Conservation (phyloP, 2,888 invertebrate species). For the Drosophila atripex region DNA sequence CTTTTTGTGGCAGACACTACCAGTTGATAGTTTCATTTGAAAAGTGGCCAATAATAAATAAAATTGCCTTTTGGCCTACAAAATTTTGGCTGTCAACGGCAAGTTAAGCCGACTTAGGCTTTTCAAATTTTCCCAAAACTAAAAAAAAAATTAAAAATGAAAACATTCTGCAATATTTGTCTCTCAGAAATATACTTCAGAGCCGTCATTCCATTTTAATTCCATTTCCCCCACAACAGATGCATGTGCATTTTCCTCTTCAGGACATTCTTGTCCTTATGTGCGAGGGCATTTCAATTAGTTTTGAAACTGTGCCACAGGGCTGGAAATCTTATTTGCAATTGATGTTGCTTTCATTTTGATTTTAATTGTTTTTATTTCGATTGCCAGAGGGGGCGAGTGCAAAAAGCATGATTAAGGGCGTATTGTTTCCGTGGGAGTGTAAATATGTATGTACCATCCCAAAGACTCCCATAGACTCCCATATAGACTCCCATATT, state of each 20-base stretch:
- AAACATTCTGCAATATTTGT: constrained; percentile 21
- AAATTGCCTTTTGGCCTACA: constrained; percentile 37
- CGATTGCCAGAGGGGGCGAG: constrained; percentile 29
- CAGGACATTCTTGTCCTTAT: not conserved
- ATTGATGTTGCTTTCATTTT: constrained; percentile 15
- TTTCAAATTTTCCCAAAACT: constrained; percentile 11
- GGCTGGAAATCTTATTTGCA: constrained; percentile 37
- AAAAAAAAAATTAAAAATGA: not conserved
- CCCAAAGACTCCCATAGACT: too few species aligned
- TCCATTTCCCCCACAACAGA: not conserved
- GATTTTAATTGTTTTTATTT: constrained; percentile 56
- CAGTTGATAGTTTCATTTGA: not conserved
- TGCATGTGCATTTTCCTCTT: not conserved
- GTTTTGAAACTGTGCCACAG: constrained; percentile 46
- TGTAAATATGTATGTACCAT: too few species aligned
- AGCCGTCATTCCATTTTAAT: constrained; percentile 10
- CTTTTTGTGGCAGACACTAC: not conserved
- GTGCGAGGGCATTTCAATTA: constrained; percentile 63
- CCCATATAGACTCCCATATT: too few species aligned
- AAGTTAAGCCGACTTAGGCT: constrained; percentile 36
- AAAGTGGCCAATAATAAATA: constrained; percentile 25
- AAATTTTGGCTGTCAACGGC: constrained; percentile 23
- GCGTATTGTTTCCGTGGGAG: too few species aligned
- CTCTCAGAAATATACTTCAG: constrained; percentile 8
- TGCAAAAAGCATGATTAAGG: not conserved